A percentile compares a stretch with the other conserved stretches of the same genome.
Evolutionary conservation across 2,797 vertebrate species (phyloP).

Genomic region (Mus minutoides): DNA sequence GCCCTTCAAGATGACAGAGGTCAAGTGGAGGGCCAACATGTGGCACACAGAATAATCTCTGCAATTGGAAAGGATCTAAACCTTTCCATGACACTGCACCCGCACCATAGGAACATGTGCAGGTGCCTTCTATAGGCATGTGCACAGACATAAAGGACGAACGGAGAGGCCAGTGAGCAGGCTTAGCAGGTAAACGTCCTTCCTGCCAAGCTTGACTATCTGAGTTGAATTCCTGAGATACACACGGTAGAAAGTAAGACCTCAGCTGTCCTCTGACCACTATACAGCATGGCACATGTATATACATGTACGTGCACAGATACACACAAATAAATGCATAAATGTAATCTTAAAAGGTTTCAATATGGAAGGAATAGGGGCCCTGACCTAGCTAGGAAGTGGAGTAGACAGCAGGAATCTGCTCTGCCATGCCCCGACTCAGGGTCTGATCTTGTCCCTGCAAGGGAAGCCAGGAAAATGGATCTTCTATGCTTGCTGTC

Average conservation of each 20-base stretch:
- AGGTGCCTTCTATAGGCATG: rapidly evolving
- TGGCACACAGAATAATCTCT: not conserved
- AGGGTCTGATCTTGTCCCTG: not conserved
- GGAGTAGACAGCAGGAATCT: rapidly evolving
- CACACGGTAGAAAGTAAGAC: not conserved
- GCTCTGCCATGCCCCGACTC: no score
- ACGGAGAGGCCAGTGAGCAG: not conserved
- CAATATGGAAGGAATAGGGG: not conserved
- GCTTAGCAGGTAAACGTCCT: not conserved
- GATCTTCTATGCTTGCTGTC: rapidly evolving
- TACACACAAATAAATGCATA: not conserved
- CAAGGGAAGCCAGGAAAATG: not conserved
- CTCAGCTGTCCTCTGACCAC: not conserved
- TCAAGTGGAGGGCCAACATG: not conserved
- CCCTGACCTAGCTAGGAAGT: not conserved
- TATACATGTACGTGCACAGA: not conserved
- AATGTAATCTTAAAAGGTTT: not conserved
- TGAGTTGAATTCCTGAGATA: not conserved
- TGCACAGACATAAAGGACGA: not conserved
- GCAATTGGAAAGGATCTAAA: not conserved
- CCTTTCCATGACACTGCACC: not conserved
- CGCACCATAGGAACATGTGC: rapidly evolving
- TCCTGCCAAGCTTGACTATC: not conserved
- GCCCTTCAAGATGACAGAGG: not conserved
- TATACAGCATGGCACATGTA: not conserved